phyloP scores from a whole-genome alignment of 2,113 vertebrate species.

The Lates calcarifer region DNA sequence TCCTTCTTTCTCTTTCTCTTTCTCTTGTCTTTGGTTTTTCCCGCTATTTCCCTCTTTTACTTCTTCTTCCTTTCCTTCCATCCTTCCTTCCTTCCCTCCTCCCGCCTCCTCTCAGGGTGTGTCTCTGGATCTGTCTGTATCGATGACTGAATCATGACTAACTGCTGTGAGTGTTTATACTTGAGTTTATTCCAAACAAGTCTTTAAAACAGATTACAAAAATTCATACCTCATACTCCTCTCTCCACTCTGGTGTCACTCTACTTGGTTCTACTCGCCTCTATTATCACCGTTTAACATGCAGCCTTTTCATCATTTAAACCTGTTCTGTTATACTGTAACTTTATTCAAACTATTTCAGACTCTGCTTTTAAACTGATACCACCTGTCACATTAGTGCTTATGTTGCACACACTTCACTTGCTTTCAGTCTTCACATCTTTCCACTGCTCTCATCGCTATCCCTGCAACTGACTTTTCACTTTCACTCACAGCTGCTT shows the following conservation, averaged over 20 bases:
- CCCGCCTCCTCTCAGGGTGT: slow-evolving; percentile 25
- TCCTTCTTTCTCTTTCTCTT: neutral
- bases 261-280: neutral
- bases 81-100: neutral
- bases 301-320: neutral
- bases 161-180: slow-evolving; percentile 24
- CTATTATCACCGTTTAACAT: neutral
- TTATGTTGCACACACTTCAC: neutral
- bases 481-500: neutral
- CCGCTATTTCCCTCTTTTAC: neutral
- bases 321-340: neutral
- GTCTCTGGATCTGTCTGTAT: slow-evolving; percentile 38
- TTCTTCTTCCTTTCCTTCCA: neutral
- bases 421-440: neutral
- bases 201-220: slow-evolving; percentile 24
- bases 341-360: neutral
- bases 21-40: neutral
- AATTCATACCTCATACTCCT: neutral
- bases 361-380: too few species aligned
- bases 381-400: too few species aligned
- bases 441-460: neutral
- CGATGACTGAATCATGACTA: slow-evolving; percentile 54
- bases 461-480: too few species aligned
- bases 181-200: slow-evolving; percentile 33
- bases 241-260: neutral